Conservation (phyloP, 2,113 vertebrate genomes). For the Lepidothrix coronata region DNA sequence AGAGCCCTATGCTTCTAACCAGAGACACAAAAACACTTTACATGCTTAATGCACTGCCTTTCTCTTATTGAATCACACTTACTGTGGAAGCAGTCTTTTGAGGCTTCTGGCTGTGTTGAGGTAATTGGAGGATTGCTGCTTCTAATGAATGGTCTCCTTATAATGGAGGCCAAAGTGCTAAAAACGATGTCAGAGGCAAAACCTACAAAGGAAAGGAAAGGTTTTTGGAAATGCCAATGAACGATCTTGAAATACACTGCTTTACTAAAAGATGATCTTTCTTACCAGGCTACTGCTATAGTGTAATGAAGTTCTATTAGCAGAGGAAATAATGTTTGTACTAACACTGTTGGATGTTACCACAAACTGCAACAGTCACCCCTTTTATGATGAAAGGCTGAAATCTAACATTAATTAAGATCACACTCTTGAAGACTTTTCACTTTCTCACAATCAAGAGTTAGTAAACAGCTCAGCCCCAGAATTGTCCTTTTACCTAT, state of each 20-base stretch:
- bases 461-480: slow-evolving; percentile 38
- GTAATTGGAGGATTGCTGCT: background rate
- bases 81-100: slow-evolving; percentile 12
- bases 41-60: background rate
- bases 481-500: slow-evolving; percentile 20
- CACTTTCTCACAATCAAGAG: slow-evolving; percentile 35
- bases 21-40: slow-evolving; percentile 34
- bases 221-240: background rate
- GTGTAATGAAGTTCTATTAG: background rate
- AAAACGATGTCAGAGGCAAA: slow-evolving; percentile 45
- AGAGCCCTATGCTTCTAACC: slow-evolving; percentile 30
- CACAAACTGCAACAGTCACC: background rate
- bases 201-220: background rate
- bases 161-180: slow-evolving; percentile 3
- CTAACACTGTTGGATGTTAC: background rate
- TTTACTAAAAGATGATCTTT: background rate
- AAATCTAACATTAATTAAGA: slow-evolving; percentile 42
- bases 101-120: background rate
- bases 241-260: background rate
- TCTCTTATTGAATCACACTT: slow-evolving; percentile 20
- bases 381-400: background rate
- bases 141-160: background rate
- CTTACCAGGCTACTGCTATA: background rate
- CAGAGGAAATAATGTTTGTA: background rate
- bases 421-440: slow-evolving; percentile 32